Evolutionary conservation across 1,140 invertebrate species (phyloP).

Genomic region (Drosophila bifasciata): DNA sequence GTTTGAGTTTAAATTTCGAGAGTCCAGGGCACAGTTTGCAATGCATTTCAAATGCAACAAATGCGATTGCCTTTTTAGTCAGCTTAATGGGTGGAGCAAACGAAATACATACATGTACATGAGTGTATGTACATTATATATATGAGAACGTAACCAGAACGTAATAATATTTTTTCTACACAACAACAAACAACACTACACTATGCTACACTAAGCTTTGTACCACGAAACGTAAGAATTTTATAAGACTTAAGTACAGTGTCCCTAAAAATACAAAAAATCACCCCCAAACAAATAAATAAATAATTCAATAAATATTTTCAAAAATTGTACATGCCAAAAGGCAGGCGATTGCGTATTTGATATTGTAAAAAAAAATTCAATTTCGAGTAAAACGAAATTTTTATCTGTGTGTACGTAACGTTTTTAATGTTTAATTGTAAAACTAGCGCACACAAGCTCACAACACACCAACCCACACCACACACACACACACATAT

Average conservation of each 20-base stretch:
- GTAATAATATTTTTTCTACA: slow-evolving; percentile 55
- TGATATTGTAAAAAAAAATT: slow-evolving; percentile 36
- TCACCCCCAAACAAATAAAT: slow-evolving; percentile 13
- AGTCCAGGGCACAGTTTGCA: slow-evolving; percentile 59
- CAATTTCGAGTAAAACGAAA: slow-evolving; percentile 21
- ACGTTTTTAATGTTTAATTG: slow-evolving; percentile 56
- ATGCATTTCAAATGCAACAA: slow-evolving; percentile 74
- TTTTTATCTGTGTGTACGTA: slow-evolving; percentile 44
- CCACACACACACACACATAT: slow-evolving; percentile 2
- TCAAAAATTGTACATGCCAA: slow-evolving; percentile 29
- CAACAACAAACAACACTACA: slow-evolving; percentile 41
- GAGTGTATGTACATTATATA: slow-evolving; percentile 3
- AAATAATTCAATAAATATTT: slow-evolving; percentile 53
- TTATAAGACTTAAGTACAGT: slow-evolving; percentile 60
- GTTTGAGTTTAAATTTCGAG: slow-evolving; percentile 25
- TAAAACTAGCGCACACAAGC: slow-evolving; percentile 60
- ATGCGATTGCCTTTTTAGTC: slow-evolving; percentile 58
- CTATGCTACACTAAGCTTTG: slow-evolving; percentile 53
- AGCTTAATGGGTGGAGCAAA: slow-evolving; percentile 23
- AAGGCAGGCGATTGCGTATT: slow-evolving; percentile 31
- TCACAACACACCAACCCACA: slow-evolving; percentile 8
- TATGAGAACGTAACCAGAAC: slow-evolving; percentile 10
- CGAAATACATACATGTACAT: slow-evolving; percentile 7
- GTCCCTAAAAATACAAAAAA: not conserved
- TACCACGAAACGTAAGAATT: slow-evolving; percentile 69